A percentile compares a stretch with the other conserved stretches of the same genome.
Evolutionary conservation across 1,140 invertebrate genomes (phyloP).

Genomic region (Eciton burchellii): DNA sequence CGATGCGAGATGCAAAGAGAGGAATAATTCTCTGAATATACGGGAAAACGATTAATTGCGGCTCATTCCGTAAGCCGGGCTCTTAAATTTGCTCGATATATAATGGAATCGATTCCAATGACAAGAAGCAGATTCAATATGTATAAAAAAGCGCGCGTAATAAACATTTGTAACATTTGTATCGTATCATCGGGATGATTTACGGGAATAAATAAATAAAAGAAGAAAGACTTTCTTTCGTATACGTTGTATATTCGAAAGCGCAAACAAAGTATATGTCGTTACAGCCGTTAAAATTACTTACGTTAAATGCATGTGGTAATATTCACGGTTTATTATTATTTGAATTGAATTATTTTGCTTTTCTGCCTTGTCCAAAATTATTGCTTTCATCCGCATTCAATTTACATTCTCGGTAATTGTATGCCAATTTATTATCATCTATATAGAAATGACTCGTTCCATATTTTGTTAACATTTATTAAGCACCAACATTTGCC

Average conservation of each 20-base stretch:
- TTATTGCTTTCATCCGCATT: conserved; percentile 26
- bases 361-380: not conserved
- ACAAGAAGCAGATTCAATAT: too few species aligned
- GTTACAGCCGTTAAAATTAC: not conserved
- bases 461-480: conserved; percentile 47
- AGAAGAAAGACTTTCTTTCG: too few species aligned
- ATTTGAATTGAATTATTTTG: not conserved
- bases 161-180: too few species aligned
- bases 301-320: not conserved
- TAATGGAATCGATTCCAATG: too few species aligned
- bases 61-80: too few species aligned
- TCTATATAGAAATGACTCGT: conserved; percentile 29
- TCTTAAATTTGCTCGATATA: too few species aligned
- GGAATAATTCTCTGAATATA: not conserved
- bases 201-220: too few species aligned
- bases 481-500: conserved; percentile 44
- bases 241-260: too few species aligned
- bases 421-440: conserved; percentile 38
- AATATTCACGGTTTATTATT: not conserved
- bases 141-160: too few species aligned
- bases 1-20: not conserved
- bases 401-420: conserved; percentile 39
- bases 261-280: too few species aligned
- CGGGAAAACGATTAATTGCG: too few species aligned
- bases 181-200: too few species aligned